Base-by-base conservation (phyloP, 2,797 vertebrate genomes). In the Trichosurus vulpecula region DNA sequence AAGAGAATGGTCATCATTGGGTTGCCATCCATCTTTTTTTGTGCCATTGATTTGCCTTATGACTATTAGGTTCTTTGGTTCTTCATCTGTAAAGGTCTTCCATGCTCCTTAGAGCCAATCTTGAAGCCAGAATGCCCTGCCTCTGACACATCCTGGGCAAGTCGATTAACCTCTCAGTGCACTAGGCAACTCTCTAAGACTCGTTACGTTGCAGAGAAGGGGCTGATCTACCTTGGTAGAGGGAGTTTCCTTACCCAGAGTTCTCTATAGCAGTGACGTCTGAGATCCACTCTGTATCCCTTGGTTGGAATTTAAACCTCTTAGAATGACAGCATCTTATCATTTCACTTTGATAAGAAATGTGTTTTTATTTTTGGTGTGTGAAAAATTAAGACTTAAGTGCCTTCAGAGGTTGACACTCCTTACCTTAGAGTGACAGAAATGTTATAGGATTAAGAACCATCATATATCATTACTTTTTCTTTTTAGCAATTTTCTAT, bases 271-370 rank as follows among this genome's bases (percentile, higher is more conserved):
- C 74, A 81, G 0, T 22, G 74, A 25, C 47, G 29, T 51, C 25
- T 87, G 41, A 87, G 74, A 35, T 51, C 9, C 41, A 87, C 27
- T 51, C 1, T 47, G 0, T 81, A 87, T 27, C 74, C 8, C 12
- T 30, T 90, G 54, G 1, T 93, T 58, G n/a, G 66, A 92, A 91
- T 92, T 90, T 31, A 74, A 91, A 91, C 52, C 93, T 94, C 47
- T 90, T 56, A 81, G 61, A 74, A 95, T 27, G 87, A 92, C 74
- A 87, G 52, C 25, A 90, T 87, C 95, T 90, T 25, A 54, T 66
- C 25, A 87, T 66, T 96, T 90, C 16, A 51, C 54, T 93, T 95
- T 58, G 53, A 95, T 93, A 95, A 90, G 56, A 96, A 96, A 35
- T 95, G 10, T 2, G 6, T 55, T 56, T 53, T 92, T 29, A 94